Evolutionary conservation across 2,113 vertebrate genomes (phyloP), one percentile per base, ranked within the genome.

Genomic region (Procapra przewalskii): DNA sequence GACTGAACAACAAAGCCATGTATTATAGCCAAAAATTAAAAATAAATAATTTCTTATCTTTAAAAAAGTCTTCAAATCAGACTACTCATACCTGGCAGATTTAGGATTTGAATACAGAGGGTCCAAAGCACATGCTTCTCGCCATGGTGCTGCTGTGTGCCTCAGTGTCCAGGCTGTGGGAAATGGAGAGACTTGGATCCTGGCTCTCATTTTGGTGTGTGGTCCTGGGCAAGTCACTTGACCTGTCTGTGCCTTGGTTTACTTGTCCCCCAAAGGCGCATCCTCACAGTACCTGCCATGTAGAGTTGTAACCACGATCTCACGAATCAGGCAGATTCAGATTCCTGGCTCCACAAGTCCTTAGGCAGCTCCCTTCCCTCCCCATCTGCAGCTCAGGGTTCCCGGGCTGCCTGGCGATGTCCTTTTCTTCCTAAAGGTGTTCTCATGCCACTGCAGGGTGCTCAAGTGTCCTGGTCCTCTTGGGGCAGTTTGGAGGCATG

Each of bases 321-420:
- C 54, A 27, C 2, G 2, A 36, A 54, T 14, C 52, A 25, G 8
- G 31, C 19, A 21, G 80, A 31, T 0, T 4, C 6, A n/a, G 33
- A 11, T 31, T 8, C 43, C 15, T 21, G 33, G 8, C 88, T 86
- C 23, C 0, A 1, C 6, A 31, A 11, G 2, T 43, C 71, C 81
- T 40, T 3, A 2, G 67, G 19, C 54, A 7, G 43, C 55, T 75
- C 33, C 33, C 16, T 27, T 52, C 54, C 27, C 17, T 12, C 31
- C 27, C 5, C 60, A 27, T 55, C 21, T 11, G 2, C 0, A 5
- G n/a, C 2, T 3, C 11, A 17, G 1, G 8, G 16, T 10, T 48
- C 45, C 80, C 17, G 36, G 59, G 45, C 87, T 75, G 36, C 50
- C 80, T 31, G 40, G 29, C 1, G 2, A 36, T 10, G 3, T 0